Evolutionary conservation across 2,888 invertebrate genomes (phyloP).

Genomic region (Patella pellucida): DNA sequence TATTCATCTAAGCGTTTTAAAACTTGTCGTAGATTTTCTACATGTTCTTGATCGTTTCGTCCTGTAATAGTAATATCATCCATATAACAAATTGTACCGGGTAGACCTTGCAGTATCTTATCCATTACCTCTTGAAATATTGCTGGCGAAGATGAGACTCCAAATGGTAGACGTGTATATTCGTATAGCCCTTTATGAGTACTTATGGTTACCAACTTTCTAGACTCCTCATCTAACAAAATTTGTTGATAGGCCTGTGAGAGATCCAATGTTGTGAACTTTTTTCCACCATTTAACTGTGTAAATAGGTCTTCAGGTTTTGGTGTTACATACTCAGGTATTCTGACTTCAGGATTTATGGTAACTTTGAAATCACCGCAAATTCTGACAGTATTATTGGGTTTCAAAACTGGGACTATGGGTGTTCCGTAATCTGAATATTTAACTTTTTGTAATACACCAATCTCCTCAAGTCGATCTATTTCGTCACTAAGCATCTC

Average conservation of each 20-base stretch:
- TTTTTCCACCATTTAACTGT: conserved; percentile 22
- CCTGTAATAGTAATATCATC: conserved; percentile 42
- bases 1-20: conserved; percentile 11
- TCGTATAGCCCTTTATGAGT: conserved; percentile 39
- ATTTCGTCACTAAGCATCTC: conserved; percentile 10
- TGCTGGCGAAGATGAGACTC: conserved; percentile 31
- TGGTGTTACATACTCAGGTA: conserved; percentile 32
- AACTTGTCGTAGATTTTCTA: conserved; percentile 10
- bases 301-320: conserved; percentile 28
- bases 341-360: conserved; percentile 24
- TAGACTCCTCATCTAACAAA: conserved; percentile 33
- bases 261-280: conserved; percentile 41
- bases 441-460: conserved; percentile 8
- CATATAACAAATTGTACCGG: conserved; percentile 27
- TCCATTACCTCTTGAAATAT: conserved; percentile 46
- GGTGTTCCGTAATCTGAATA: conserved; percentile 31
- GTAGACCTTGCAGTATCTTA: conserved; percentile 30
- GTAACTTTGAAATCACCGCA: conserved; percentile 39
- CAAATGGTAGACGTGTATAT: conserved; percentile 37
- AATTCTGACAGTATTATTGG: conserved; percentile 26
- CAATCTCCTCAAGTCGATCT: neutral
- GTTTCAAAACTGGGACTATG: conserved; percentile 37
- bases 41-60: conserved; percentile 10
- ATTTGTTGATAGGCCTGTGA: conserved; percentile 42
- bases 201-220: conserved; percentile 36